phyloP scores from a whole-genome alignment of 2,888 invertebrate genomes.

The Linnaemya tessellans region DNA sequence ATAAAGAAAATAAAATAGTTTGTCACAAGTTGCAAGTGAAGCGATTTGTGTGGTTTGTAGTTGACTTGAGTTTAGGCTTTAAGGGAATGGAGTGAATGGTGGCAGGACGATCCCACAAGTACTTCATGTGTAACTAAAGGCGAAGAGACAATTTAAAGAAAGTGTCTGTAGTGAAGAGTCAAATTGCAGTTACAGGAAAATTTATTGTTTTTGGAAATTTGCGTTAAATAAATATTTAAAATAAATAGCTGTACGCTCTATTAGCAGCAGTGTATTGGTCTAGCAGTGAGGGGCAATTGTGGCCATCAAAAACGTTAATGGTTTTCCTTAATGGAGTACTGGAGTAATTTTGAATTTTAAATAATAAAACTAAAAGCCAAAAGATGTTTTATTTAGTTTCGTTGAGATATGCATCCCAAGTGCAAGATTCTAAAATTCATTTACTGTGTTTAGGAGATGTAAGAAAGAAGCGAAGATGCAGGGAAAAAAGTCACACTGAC shows the following conservation, averaged over 20 bases:
- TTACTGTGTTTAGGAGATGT: neutral
- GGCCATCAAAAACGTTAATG: too few species aligned
- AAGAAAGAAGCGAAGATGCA: neutral
- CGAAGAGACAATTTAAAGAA: neutral
- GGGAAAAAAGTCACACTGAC: neutral
- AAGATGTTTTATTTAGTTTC: slow-evolving; percentile 1
- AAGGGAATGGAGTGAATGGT: neutral
- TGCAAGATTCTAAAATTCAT: slow-evolving; percentile 17
- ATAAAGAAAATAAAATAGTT: slow-evolving; percentile 28
- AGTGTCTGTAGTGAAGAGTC: neutral
- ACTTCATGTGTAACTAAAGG: neutral
- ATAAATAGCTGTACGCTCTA: too few species aligned
- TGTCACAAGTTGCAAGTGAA: slow-evolving; percentile 26
- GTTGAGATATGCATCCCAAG: slow-evolving; percentile 22
- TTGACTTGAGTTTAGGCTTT: neutral
- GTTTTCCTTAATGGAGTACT: neutral
- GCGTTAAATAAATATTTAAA: neutral
- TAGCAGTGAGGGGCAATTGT: too few species aligned
- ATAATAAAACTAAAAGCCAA: slow-evolving; percentile 10
- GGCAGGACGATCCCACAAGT: neutral
- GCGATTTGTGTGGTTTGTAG: slow-evolving; percentile 3
- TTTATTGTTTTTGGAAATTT: too few species aligned
- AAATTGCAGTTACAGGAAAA: neutral
- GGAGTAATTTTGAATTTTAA: neutral
- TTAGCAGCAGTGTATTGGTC: too few species aligned